Conservation (phyloP, 2,797 vertebrate species). For the Nyctibius grandis region DNA sequence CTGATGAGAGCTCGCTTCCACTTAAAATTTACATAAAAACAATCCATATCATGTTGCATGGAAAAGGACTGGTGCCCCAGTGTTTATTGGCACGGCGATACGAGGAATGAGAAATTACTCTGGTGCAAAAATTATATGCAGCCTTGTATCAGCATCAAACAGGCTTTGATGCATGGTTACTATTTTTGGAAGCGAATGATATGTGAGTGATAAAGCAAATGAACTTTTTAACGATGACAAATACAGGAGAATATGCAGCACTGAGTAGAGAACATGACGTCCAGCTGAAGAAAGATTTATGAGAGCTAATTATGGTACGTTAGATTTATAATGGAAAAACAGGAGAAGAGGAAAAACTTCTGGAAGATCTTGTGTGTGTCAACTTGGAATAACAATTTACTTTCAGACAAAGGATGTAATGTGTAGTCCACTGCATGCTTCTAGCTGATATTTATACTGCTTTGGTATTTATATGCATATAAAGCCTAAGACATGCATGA, state of each 20-base stretch:
- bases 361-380: neutral
- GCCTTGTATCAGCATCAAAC: neutral
- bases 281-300: neutral
- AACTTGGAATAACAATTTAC: neutral
- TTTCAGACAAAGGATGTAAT: neutral
- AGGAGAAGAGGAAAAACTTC: neutral
- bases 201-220: slow-evolving; percentile 15
- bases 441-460: neutral
- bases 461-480: neutral
- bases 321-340: neutral
- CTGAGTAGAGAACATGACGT: neutral
- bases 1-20: slow-evolving; percentile 38
- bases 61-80: neutral
- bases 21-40: slow-evolving; percentile 38
- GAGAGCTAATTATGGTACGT: neutral
- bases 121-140: neutral
- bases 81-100: neutral
- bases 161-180: neutral
- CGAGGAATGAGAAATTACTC: neutral
- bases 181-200: slow-evolving; percentile 12
- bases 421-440: neutral
- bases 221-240: slow-evolving; percentile 26
- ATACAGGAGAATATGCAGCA: neutral
- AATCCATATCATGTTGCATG: neutral
- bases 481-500: neutral